These are phyloP conservation scores for Lordiphosa andalusiaca DNA, from an alignment of 2,888 invertebrate genomes.

Conservation along the genomic window DNA sequence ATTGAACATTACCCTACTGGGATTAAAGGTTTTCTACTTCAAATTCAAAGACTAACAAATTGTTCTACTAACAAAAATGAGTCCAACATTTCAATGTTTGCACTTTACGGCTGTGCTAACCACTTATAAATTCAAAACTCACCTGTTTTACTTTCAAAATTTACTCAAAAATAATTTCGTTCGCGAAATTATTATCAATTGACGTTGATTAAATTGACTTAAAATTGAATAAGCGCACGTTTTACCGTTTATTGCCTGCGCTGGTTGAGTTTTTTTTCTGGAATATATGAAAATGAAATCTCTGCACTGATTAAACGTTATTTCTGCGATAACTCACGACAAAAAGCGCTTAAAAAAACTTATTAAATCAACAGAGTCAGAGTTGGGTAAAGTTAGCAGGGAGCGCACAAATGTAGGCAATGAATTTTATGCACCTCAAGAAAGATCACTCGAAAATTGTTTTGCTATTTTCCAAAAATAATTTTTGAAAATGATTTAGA, in stretches of 20 bases:
- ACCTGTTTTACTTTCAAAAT: constrained; percentile 19
- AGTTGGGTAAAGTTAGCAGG: not conserved
- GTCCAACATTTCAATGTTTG: too few species aligned
- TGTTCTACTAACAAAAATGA: too few species aligned
- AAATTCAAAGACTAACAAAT: too few species aligned
- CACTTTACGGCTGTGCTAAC: too few species aligned
- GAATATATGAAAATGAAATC: constrained; percentile 11
- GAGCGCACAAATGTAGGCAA: constrained; percentile 17
- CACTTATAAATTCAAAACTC: constrained; percentile 7
- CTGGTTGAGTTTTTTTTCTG: not conserved
- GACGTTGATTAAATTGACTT: constrained; percentile 30
- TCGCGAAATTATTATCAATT: constrained; percentile 3
- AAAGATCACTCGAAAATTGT: constrained; percentile 30
- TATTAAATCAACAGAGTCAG: constrained; percentile 25
- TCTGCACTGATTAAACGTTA: constrained; percentile 17
- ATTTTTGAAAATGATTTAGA: constrained; percentile 10
- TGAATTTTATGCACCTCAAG: constrained; percentile 14
- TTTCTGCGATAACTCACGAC: constrained; percentile 11
- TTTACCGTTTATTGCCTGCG: constrained; percentile 28
- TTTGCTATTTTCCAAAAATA: constrained; percentile 19
- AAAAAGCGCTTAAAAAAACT: constrained; percentile 31
- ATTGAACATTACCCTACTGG: too few species aligned
- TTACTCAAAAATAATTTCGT: not conserved
- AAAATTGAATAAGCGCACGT: constrained; percentile 34
- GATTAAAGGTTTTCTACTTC: too few species aligned